Percentiles rank a stretch among this genome's conserved stretches.
Conservation (phyloP, 2,113 vertebrate species). For the Nansenia antarctica region DNA sequence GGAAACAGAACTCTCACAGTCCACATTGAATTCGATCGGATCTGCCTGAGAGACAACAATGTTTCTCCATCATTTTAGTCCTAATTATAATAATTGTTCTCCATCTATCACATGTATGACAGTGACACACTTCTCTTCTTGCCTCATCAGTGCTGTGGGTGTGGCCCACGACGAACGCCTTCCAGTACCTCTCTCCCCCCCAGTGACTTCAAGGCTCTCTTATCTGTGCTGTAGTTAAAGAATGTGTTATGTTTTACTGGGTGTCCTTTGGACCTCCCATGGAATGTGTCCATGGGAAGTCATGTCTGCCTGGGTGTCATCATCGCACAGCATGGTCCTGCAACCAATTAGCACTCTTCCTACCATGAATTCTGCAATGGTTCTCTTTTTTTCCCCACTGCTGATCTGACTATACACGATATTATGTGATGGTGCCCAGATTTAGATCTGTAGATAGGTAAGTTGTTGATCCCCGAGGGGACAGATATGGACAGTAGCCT, state of each 20-base stretch:
- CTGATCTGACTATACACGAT: slow-evolving; percentile 18
- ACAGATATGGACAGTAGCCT: too few species aligned
- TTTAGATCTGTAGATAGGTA: slow-evolving; percentile 1
- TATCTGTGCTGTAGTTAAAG: slow-evolving; percentile 22
- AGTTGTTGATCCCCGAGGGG: neutral
- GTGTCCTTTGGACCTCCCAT: slow-evolving; percentile 12
- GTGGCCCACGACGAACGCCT: neutral
- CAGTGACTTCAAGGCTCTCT: neutral
- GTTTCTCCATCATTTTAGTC: neutral
- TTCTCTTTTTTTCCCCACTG: too few species aligned
- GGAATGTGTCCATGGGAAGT: slow-evolving; percentile 5
- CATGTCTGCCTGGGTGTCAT: neutral
- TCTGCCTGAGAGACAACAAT: neutral
- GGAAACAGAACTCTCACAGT: neutral
- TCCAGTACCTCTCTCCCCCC: neutral
- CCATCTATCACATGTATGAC: neutral
- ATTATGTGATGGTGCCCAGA: neutral
- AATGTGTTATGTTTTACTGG: slow-evolving; percentile 1
- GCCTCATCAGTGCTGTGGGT: too few species aligned
- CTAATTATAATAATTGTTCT: neutral
- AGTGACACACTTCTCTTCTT: too few species aligned
- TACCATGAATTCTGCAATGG: neutral
- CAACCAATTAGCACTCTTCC: neutral
- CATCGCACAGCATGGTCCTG: neutral
- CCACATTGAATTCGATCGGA: neutral